Percentiles rank a stretch among this genome's conserved stretches.
Conservation (phyloP, 2,888 invertebrate genomes). For the Melangyna quadrimaculata region DNA sequence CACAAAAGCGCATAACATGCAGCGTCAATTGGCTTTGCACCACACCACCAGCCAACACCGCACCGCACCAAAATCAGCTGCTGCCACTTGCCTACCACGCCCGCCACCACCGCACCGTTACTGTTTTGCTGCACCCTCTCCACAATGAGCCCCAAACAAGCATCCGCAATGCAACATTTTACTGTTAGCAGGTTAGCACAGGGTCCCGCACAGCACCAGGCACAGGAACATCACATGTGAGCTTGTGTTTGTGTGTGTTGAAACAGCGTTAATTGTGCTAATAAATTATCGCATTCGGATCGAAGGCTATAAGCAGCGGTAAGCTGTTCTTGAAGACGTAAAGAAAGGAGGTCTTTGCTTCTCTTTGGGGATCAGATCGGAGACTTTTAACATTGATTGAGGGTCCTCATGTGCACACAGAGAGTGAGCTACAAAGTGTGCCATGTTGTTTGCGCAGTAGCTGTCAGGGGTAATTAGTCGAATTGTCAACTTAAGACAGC, state of each 20-base stretch:
- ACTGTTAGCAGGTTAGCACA: constrained; percentile 66
- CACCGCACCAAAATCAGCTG: constrained; percentile 42
- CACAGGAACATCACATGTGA: background rate
- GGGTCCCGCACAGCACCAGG: background rate
- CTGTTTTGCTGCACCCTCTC: constrained; percentile 25
- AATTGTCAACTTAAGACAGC: constrained; percentile 55
- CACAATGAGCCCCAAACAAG: constrained; percentile 36
- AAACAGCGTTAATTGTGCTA: constrained; percentile 71
- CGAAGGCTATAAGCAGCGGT: constrained; percentile 42
- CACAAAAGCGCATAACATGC: constrained; percentile 68
- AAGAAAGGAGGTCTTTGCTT: constrained; percentile 25
- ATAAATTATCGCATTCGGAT: constrained; percentile 71
- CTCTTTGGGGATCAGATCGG: background rate
- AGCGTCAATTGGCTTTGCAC: constrained; percentile 59
- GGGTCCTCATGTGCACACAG: constrained; percentile 45
- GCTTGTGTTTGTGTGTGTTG: constrained; percentile 56
- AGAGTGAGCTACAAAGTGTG: constrained; percentile 58
- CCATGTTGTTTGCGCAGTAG: constrained; percentile 67
- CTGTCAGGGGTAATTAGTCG: constrained; percentile 70
- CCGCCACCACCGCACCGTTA: background rate
- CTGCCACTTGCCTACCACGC: too few species aligned
- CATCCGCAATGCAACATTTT: constrained; percentile 59
- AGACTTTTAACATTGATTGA: constrained; percentile 57
- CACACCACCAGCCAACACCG: background rate
- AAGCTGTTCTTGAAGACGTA: constrained; percentile 27